Evolutionary conservation across 1,140 invertebrate genomes (phyloP).

Genomic region (Galleria mellonella): DNA sequence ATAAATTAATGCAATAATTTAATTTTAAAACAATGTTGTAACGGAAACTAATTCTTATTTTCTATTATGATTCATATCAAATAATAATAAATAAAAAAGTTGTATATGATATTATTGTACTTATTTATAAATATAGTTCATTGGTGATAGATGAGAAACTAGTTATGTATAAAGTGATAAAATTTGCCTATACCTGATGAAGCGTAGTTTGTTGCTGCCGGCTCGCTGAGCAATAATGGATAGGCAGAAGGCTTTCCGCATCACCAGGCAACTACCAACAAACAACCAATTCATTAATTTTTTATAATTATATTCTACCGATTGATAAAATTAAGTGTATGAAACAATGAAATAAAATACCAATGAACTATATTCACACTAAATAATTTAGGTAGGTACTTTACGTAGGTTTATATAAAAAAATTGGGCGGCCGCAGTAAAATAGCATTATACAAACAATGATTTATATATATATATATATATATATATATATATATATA

Average conservation of each 20-base stretch:
- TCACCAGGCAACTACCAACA: slow-evolving; percentile 76
- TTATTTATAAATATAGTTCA: slow-evolving; percentile 42
- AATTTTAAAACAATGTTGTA: too few relatives aligned
- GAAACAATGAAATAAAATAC: slow-evolving; percentile 39
- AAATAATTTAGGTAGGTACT: too few relatives aligned
- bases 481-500: too few relatives aligned
- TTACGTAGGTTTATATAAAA: too few relatives aligned
- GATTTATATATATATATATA: too few relatives aligned
- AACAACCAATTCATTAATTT: slow-evolving; percentile 69
- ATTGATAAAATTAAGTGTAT: slow-evolving; percentile 22
- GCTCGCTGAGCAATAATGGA: slow-evolving; percentile 77
- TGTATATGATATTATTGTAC: neutral
- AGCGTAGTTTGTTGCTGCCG: slow-evolving; percentile 74
- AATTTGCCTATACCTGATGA: slow-evolving; percentile 73
- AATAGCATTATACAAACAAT: too few relatives aligned
- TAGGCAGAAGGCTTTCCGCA: slow-evolving; percentile 76
- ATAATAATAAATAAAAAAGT: neutral
- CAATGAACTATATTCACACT: slow-evolving; percentile 58
- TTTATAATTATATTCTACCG: slow-evolving; percentile 30
- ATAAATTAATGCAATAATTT: too few relatives aligned
- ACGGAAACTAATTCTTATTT: too few relatives aligned
- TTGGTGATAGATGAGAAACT: slow-evolving; percentile 47
- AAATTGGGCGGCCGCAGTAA: too few relatives aligned
- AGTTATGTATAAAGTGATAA: slow-evolving; percentile 32
- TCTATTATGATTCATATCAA: too few relatives aligned